These are phyloP conservation scores for Camptogramma bilineatum DNA, from an alignment of 2,888 invertebrate species.

Conservation along the genomic window DNA sequence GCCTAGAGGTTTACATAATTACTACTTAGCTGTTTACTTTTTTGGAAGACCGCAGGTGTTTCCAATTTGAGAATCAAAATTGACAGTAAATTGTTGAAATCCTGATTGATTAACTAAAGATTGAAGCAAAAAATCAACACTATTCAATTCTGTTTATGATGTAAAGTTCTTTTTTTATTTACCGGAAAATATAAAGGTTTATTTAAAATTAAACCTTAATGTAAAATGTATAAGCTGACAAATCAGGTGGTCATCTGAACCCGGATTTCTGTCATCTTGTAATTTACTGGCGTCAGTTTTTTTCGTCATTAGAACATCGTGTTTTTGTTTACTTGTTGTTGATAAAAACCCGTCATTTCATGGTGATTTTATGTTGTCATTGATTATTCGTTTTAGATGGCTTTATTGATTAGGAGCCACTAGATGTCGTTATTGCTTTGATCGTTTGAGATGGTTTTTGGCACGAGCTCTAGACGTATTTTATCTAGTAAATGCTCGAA, in stretches of 20 bases:
- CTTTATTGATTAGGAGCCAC: conserved; percentile 33
- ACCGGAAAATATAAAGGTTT: neutral
- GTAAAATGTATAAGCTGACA: conserved; percentile 36
- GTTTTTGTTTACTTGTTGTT: conserved; percentile 51
- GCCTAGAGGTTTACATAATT: no score
- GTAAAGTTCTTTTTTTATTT: conserved; percentile 19
- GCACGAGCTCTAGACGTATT: no score
- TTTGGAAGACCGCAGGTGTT: neutral
- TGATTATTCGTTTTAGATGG: conserved; percentile 34
- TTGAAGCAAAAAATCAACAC: conserved; percentile 22
- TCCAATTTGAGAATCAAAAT: conserved; percentile 1
- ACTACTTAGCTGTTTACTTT: neutral
- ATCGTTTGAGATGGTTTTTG: no score
- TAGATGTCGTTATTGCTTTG: neutral
- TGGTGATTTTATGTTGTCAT: conserved; percentile 41
- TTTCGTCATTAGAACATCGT: conserved; percentile 48
- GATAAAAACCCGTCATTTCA: conserved; percentile 45
- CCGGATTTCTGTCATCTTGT: conserved; percentile 45
- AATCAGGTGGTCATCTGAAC: conserved; percentile 38
- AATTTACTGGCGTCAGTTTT: conserved; percentile 50
- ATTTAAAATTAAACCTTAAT: conserved; percentile 35
- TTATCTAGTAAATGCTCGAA: no score
- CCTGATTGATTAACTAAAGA: conserved; percentile 2
- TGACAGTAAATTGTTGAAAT: conserved; percentile 6
- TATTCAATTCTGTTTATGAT: conserved; percentile 33